Evolutionary conservation across 1,140 invertebrate species (phyloP), one percentile per base, ranked within the genome.

Genomic region (Mizuhopecten yessoensis): DNA sequence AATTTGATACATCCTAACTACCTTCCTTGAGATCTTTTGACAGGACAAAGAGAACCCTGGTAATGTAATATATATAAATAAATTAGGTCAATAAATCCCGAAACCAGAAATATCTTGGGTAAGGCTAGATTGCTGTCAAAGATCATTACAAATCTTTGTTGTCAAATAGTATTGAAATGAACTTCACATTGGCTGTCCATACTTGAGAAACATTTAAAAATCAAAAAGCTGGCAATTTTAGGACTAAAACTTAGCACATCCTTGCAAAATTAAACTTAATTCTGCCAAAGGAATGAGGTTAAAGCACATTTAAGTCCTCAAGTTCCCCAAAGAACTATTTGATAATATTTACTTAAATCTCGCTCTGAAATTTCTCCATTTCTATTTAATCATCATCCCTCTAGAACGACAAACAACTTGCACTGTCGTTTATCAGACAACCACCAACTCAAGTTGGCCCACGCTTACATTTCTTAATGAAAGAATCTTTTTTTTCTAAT

Each of bases 301-400:
- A 29, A 75, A 75, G 57, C 57, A 75, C 1, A 29, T 75, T 75
- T 75, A 29, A 75, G 17, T 75, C 57, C 23, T 75, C 57, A n/a
- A 75, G 17, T 75, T 75, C 57, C 57, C 57, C 29, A 75, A 75
- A 75, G 57, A 75, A n/a, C 57, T 75, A 75, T 75, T 75, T 29
- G 57, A 75, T 75, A 75, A 29, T n/a, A 17, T n/a, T 75, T 75
- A 75, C 29, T 75, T n/a, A n/a, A 75, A 75, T 75, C 57, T 17
- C 57, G 29, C 57, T 75, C 29, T 75, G 57, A n/a, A 75, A 75
- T 29, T 75, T 75, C 57, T 75, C 57, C 23, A n/a, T 75, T 75
- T 75, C 57, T 75, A n/a, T 29, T 29, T 75, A 75, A 75, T 75
- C 57, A 75, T 75, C 0, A 9, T 75, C 57, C 57, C 57, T 75